Base-by-base conservation (phyloP, 2,113 vertebrate species). In the Microcebus griseorufus region DNA sequence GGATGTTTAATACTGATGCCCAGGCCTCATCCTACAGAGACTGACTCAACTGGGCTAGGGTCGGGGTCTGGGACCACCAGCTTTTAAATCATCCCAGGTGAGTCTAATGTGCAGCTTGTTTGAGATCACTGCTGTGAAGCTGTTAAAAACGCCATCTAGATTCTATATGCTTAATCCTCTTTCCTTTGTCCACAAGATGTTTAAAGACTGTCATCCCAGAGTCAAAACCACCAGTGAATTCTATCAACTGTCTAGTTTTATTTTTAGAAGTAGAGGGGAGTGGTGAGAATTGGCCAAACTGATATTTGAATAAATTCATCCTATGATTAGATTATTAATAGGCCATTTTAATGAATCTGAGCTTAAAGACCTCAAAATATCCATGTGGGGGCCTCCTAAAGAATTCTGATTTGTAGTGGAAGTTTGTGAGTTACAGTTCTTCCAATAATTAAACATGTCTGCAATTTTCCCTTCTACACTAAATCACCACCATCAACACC, bases 191-290 rank as follows among this genome's bases (percentile, higher is more conserved):
- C 37, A n/a, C 13, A 34, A 32, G 45, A 42, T 88, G 69, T 85
- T 72, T 39, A 72, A 94, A 95, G 48, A 60, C 51, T 78, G 11
- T 73, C 73, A 89, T 53, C 78, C 37, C 39, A 83, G n/a, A 89
- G 83, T 62, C 34, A 64, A 89, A 96, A 89, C n/a, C n/a, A 96
- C 11, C 42, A 53, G 37, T 37, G 48, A 93, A 96, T 82, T 67
- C 86, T 37, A 20, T 45, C 78, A 60, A n/a, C 23, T 34, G 37
- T 42, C 51, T 17, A 34, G 10, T 95, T 87, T 91, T 76, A 88
- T 55, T 93, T 90, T 73, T 39, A 65, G 23, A 11, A 13, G 17
- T 17, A 3, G 2, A 25, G 13, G 5, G 32, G 3, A 53, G 23
- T 81, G 20, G 60, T 65, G 4, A 88, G 76, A 94, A 82, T 67